Base-by-base conservation (phyloP, 2,888 invertebrate genomes). In the Zhuqinia jingwanae region DNA sequence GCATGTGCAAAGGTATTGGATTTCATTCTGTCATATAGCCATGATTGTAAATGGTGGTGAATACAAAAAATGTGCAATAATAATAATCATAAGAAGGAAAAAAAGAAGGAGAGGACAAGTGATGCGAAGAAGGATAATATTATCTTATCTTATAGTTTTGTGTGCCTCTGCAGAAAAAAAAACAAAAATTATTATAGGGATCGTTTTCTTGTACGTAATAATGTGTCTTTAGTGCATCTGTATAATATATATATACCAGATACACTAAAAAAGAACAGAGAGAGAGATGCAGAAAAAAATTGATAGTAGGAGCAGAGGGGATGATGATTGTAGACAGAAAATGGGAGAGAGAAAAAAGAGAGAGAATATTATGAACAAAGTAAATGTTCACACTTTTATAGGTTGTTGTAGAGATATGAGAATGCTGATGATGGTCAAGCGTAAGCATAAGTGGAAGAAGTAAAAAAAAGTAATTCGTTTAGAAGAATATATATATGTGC, bases 1-100 rank as follows among this genome's bases (percentile, higher is more conserved):
- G 27, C 56, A 65, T 77, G 77, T 84, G 77, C 47, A 68, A 77
- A 77, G 77, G 84, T 84, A 84, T 84, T 84, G 30, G 84, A 84
- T 84, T 84, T 45, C 84, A 63, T 84, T 84, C 77, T 84, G 84
- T 84, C 84, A 84, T 77, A 81, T 70, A 8, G 36, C 8, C 36
- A 36, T 36, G 36, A 36, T 36, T 3, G 8, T 36, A 8, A 36
- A 36, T 36, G 36, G 36, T 36, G 79, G 68, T 75, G 50, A 50
- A 83, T 75, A 53, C 75, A 83, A 83, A 63, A 82, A 76, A 27
- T 30, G 75, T 25, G 27, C 25, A n/a, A n/a, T n/a, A n/a, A n/a
- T n/a, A n/a, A n/a, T n/a, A n/a, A n/a, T n/a, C n/a, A n/a, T n/a
- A n/a, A n/a, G n/a, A n/a, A n/a, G n/a, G n/a, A n/a, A n/a, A n/a